Evolutionary conservation across 35 echinoderm and acorn worm genomes (phyloP).

Genomic region (Holothuria glaberrima): DNA sequence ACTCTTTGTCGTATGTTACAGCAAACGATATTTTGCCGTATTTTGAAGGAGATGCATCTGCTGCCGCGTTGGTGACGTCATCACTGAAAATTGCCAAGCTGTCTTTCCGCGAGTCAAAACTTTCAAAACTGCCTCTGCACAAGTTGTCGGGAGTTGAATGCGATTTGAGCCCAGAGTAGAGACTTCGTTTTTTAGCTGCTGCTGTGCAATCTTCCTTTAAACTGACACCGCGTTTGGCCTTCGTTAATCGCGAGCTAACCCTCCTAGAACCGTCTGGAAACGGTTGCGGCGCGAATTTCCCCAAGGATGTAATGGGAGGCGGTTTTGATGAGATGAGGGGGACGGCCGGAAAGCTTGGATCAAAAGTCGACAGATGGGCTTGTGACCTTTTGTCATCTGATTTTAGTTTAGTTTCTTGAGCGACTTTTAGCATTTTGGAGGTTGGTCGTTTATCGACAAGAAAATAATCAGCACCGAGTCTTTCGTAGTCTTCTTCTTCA

Average conservation of each 20-base stretch:
- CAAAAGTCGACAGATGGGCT: background rate
- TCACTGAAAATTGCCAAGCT: background rate
- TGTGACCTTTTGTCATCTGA: background rate
- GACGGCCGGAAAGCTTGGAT: background rate
- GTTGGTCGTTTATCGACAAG: background rate
- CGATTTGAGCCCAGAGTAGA: constrained; percentile 26
- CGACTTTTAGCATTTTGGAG: background rate
- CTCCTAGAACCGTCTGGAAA: background rate
- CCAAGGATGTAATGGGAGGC: background rate
- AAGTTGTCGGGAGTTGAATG: constrained; percentile 55
- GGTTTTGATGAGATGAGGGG: background rate
- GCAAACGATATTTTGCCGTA: constrained; percentile 78
- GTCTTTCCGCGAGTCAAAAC: background rate
- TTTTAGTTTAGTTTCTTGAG: background rate
- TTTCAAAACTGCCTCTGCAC: constrained; percentile 7
- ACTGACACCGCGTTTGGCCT: constrained; percentile 3
- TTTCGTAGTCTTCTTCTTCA: constrained; percentile 9
- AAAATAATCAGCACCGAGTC: constrained; percentile 49
- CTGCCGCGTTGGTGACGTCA: background rate
- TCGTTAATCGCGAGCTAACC: background rate
- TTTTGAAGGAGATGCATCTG: background rate
- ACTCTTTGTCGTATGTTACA: constrained; percentile 67
- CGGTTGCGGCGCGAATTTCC: constrained; percentile 27
- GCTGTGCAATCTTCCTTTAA: constrained; percentile 19
- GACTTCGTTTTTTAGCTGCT: constrained; percentile 13